Evolutionary conservation across 2,113 vertebrate genomes (phyloP), one percentile per base, ranked within the genome.

Genomic region (Diglossa brunneiventris): DNA sequence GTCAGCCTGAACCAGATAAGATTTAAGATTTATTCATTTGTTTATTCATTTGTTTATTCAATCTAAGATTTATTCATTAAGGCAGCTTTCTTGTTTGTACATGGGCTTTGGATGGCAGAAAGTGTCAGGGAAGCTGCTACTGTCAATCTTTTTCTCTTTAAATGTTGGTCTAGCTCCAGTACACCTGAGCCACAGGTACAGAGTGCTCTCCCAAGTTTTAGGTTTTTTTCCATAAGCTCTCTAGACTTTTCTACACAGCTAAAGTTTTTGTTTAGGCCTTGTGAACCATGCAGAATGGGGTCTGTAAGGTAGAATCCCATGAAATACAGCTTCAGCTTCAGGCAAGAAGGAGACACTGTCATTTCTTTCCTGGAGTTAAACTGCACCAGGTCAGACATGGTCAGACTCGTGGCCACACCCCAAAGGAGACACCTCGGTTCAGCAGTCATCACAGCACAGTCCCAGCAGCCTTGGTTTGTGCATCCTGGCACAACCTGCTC

Each of bases 401-500:
- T 37, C 3, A 8, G 41, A 46, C 18, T 33, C 19, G 7, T 13
- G 18, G 69, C 24, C 41, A 24, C 39, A 44, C 2, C 1, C 4
- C 28, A 73, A 49, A 76, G 44, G 52, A 66, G 15, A 73, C n/a
- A 26, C 22, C 15, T 52, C 0, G 0, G 11, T 4, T 24, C 77
- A 73, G 56, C 35, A 53, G 31, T 33, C 12, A 0, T 22, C 31
- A 24, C 37, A 79, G 23, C 42, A 13, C 0, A 1, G 39, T 31
- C 66, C 83, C 83, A n/a, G n/a, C 42, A 69, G 50, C 50, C 22
- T 42, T 12, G 20, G 7, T 27, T 12, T 24, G 37, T 17, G 13
- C 58, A 41, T 27, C 67, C 49, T 23, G 11, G 28, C 46, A 41
- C 56, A 11, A 6, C 35, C 33, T 46, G n/a, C 35, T 50, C 30